These are phyloP conservation scores for Coleophora deauratella DNA, from an alignment of 2,888 invertebrate species.

Conservation along the genomic window DNA sequence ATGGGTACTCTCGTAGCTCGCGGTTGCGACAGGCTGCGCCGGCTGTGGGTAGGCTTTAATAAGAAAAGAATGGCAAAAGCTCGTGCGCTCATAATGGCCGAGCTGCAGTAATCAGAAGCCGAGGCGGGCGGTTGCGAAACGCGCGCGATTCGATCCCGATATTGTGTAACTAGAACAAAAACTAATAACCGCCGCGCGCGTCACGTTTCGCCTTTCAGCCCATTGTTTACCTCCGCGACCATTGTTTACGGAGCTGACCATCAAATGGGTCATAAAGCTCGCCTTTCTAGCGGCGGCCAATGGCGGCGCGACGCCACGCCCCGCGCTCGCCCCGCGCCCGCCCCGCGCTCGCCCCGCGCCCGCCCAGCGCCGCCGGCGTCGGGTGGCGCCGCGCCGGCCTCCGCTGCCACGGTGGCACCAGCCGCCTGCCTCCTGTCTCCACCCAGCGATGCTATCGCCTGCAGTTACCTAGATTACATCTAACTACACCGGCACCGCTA, in stretches of 20 bases:
- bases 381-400: background rate
- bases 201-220: constrained; percentile 6
- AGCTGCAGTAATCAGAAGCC: constrained; percentile 1
- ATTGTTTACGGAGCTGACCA: constrained; percentile 5
- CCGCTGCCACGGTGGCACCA: background rate
- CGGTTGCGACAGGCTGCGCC: too few species aligned
- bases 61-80: too few species aligned
- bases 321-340: constrained; percentile 4
- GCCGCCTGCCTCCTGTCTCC: background rate
- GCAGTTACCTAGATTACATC: too few species aligned
- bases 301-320: constrained; percentile 6
- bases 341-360: background rate
- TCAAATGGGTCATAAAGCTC: constrained; percentile 4
- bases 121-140: constrained; percentile 1
- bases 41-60: too few species aligned
- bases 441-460: background rate
- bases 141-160: constrained; percentile 1
- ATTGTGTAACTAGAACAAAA: constrained; percentile 12
- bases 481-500: too few species aligned
- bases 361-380: background rate
- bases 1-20: too few species aligned
- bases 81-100: background rate
- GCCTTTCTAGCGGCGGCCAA: constrained; percentile 10
- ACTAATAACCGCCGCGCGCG: constrained; percentile 5
- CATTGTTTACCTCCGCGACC: constrained; percentile 9